Evolutionary conservation across 2,113 vertebrate genomes (phyloP).

Genomic region (Heterocephalus glaber): DNA sequence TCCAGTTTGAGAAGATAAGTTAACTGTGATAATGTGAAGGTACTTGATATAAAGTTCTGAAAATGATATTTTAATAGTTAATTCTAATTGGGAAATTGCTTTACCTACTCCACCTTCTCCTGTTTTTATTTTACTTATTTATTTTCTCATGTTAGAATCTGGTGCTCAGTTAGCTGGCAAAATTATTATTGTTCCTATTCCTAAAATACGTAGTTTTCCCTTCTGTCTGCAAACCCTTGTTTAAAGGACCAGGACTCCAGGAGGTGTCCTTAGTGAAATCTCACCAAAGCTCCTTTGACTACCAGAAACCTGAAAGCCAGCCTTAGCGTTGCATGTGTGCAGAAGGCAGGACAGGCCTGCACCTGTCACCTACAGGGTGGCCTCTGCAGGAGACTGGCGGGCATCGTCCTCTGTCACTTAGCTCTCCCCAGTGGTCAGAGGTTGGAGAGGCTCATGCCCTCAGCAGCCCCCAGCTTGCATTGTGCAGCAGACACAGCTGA

Average conservation of each 20-base stretch:
- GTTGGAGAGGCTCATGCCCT: background rate
- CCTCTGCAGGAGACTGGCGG: background rate
- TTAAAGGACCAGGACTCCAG: background rate
- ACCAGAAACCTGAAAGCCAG: background rate
- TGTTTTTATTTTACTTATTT: background rate
- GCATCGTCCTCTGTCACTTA: background rate
- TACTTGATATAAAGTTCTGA: background rate
- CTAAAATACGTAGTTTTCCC: background rate
- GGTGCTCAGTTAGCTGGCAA: background rate
- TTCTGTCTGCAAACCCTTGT: background rate
- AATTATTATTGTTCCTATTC: background rate
- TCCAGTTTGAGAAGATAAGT: background rate
- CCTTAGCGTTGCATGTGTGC: background rate
- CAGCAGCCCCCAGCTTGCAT: background rate
- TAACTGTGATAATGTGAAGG: background rate
- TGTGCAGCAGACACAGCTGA: slow-evolving; percentile 12
- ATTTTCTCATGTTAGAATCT: slow-evolving; percentile 16
- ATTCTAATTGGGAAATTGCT: background rate
- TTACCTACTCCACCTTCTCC: background rate
- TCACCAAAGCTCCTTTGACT: background rate
- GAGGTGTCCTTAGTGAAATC: background rate
- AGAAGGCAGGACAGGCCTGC: background rate
- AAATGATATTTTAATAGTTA: background rate
- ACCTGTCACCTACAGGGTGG: slow-evolving; percentile 9
- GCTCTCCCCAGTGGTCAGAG: background rate